Conservation (phyloP, 2,888 invertebrate genomes). For the Pseudococcus jackbeardsleyi region DNA sequence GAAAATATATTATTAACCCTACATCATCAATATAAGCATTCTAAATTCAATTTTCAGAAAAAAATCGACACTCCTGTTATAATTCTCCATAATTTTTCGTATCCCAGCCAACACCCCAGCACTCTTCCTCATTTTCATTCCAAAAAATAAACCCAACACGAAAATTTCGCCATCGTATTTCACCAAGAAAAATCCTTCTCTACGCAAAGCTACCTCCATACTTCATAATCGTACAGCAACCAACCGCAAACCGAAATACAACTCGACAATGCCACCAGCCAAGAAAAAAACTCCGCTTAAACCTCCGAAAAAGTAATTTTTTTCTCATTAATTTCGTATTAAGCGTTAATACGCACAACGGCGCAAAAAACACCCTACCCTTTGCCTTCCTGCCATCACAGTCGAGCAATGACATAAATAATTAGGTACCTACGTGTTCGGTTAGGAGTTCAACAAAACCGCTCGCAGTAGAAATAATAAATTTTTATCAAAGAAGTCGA, state of each 20-base stretch:
- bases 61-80: too few relatives aligned
- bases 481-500: not conserved
- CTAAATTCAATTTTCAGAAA: too few relatives aligned
- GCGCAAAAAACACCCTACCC: not conserved
- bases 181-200: not conserved
- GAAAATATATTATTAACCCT: too few relatives aligned
- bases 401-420: slow-evolving; percentile 37
- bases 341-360: slow-evolving; percentile 8
- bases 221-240: not conserved
- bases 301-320: slow-evolving; percentile 10
- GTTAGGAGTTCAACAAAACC: slow-evolving; percentile 32
- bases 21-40: too few relatives aligned
- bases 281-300: not conserved
- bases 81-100: too few relatives aligned
- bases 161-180: not conserved
- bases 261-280: not conserved
- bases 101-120: too few relatives aligned
- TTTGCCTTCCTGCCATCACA: not conserved
- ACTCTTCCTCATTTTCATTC: too few relatives aligned
- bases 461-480: not conserved
- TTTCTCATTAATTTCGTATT: slow-evolving; percentile 44
- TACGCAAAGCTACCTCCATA: not conserved
- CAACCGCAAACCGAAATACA: slow-evolving; percentile 7
- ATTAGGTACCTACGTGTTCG: slow-evolving; percentile 9
- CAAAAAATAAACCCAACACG: not conserved